Percentiles rank a stretch among this genome's conserved stretches.
phyloP scores from a whole-genome alignment of 2,888 invertebrate genomes.

The Drosophila nr. medialis region DNA sequence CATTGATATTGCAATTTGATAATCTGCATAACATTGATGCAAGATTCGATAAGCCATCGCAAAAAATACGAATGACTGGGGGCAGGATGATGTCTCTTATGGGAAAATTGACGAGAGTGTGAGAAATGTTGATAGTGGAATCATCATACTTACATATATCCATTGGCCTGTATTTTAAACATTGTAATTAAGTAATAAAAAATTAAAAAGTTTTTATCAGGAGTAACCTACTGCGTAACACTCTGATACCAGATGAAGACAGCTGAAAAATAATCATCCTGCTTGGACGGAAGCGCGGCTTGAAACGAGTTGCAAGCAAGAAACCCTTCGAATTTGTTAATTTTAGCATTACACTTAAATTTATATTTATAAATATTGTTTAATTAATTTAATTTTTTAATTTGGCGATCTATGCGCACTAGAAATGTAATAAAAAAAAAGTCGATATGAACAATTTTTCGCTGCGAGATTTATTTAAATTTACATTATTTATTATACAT shows the following conservation, averaged over 20 bases:
- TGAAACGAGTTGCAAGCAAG: not conserved
- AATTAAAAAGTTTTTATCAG: not conserved
- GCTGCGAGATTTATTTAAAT: not conserved
- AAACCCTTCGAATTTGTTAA: not conserved
- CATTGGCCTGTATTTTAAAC: not conserved
- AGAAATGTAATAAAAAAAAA: not conserved
- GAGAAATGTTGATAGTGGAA: no score
- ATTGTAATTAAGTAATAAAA: not conserved
- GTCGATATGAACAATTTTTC: not conserved
- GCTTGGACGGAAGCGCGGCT: not conserved
- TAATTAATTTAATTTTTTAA: not conserved
- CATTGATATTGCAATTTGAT: not conserved
- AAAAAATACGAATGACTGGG: not conserved
- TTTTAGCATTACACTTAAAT: not conserved
- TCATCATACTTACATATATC: not conserved
- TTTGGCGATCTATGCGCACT: not conserved
- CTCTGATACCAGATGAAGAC: not conserved
- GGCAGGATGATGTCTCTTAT: not conserved
- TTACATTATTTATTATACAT: not conserved
- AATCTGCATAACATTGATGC: no score
- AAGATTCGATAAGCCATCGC: not conserved
- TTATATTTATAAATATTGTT: not conserved
- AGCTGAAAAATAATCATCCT: not conserved
- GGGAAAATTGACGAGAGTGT: not conserved
- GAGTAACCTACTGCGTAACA: no score